Evolutionary conservation across 2,113 vertebrate genomes (phyloP).

Genomic region (Microtus richardsoni): DNA sequence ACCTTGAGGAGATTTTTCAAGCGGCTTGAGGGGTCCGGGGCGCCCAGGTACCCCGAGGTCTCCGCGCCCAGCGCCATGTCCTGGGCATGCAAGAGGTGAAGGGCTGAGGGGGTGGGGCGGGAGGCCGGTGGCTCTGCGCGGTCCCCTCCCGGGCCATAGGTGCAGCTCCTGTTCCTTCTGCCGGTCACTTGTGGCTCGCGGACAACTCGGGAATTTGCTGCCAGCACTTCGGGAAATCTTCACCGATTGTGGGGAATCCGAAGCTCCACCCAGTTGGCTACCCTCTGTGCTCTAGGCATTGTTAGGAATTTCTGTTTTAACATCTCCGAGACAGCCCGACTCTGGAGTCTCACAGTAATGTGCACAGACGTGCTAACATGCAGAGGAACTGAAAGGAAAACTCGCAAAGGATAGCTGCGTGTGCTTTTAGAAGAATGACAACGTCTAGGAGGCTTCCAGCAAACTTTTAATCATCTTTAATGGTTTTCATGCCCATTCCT

Average conservation of each 20-base stretch:
- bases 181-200: background rate
- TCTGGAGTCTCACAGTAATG: background rate
- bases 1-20: background rate
- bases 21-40: background rate
- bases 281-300: background rate
- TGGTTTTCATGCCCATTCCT: background rate
- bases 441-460: background rate
- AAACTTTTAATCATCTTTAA: background rate
- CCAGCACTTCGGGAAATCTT: background rate
- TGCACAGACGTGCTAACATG: background rate
- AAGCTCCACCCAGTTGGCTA: background rate
- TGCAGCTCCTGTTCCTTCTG: no score
- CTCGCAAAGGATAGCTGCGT: background rate
- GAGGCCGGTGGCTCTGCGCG: background rate
- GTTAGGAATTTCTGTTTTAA: background rate
- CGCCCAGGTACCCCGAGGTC: background rate
- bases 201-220: background rate
- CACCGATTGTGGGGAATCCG: background rate
- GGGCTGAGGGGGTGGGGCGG: conserved; percentile 7
- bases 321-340: background rate
- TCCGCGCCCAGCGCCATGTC: background rate
- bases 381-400: background rate
- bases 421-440: background rate
- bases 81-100: conserved; percentile 61
- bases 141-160: background rate